phyloP scores from a whole-genome alignment of 2,797 vertebrate species.

The Enteromius radiatus region DNA sequence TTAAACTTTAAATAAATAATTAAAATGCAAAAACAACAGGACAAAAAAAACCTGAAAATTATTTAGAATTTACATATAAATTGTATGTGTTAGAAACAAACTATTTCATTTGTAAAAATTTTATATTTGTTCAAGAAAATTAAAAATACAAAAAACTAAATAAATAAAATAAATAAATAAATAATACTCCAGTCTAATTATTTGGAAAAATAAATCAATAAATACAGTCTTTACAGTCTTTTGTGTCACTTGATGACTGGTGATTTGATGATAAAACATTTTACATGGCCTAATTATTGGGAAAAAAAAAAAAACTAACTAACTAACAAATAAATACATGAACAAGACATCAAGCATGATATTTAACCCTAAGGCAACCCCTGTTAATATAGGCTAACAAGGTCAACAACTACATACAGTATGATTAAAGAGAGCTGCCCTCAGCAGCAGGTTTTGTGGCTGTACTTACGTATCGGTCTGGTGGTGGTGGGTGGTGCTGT shows the following conservation, averaged over 20 bases:
- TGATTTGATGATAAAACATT: background rate
- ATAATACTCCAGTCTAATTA: no score
- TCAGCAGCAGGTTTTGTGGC: background rate
- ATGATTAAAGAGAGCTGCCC: background rate
- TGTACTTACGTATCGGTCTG: slow-evolving; percentile 83
- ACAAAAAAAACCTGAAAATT: no score
- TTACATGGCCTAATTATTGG: background rate
- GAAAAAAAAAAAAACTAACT: no score
- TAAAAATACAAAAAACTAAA: no score
- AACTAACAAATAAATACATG: background rate
- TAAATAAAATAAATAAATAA: no score
- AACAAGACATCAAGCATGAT: background rate
- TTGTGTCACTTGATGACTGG: background rate
- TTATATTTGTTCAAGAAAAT: no score
- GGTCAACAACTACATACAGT: background rate
- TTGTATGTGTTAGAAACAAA: no score
- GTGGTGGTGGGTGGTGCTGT: slow-evolving; percentile 78
- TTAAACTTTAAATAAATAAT: no score
- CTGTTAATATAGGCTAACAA: background rate
- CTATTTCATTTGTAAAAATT: no score
- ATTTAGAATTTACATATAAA: no score
- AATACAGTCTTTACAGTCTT: background rate
- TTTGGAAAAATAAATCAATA: no score
- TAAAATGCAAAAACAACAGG: no score
- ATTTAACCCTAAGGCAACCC: background rate